Base-by-base conservation (phyloP, 1,140 invertebrate species). In the Lasaia peninsularis region DNA sequence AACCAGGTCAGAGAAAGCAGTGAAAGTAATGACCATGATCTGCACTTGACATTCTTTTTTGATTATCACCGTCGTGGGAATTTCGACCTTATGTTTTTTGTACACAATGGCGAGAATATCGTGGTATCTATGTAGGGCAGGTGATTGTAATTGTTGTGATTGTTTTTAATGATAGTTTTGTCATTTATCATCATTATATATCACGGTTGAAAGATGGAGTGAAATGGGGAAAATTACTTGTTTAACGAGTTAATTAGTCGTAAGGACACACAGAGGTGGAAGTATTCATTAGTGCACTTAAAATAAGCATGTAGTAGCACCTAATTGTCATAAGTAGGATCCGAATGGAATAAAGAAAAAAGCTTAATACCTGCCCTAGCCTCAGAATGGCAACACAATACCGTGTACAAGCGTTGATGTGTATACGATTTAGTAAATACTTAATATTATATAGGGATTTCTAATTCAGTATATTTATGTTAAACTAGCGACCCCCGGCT, bases 1-100 rank as follows among this genome's bases (percentile, higher is more conserved):
- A 72, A 72, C 69, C 75, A 68, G 76, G 80, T 67, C 75, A 63
- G 74, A 73, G 80, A 84, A 84, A 84, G 71, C 63, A 74, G 78
- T 70, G 80, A 84, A 81, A 84, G 80, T 81, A 28, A 67, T 74
- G 53, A 16, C 53, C 76, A 62, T 81, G 78, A 82, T 75, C 73
- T 78, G 78, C 76, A 81, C 72, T 75, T 62, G 52, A 69, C 71
- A 72, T 75, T 78, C 71, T 35, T 53, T 35, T 53, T 53, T 48
- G 40, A 11, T 37, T 52, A 33, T 34, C 1, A 32, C 60, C 40
- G 56, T 50, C 50, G 33, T 60, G 55, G 28, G 56, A 48, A 48
- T 48, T 48, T 21, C 16, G 18, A 18, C 40, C 20, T 48, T 48
- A 48, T 48, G n/a, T 48, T 0, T 21, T 4, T 20, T 48, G 4